phyloP scores from a whole-genome alignment of 2,797 vertebrate genomes.

The Sebastes dallii region DNA sequence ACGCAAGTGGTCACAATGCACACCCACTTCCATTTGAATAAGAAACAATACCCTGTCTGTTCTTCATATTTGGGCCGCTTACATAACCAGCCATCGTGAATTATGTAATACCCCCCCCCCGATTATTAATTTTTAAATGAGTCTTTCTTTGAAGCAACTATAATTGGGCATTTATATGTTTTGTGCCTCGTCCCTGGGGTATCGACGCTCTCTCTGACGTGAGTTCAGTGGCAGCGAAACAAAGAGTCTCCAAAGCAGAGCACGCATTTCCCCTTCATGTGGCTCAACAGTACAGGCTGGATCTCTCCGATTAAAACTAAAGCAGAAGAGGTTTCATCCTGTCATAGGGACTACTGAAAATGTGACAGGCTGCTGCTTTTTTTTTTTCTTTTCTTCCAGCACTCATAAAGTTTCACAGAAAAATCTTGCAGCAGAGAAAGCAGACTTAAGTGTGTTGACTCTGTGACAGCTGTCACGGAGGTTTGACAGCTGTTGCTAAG shows the following conservation, averaged over 20 bases:
- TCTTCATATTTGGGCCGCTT: conserved; percentile 67
- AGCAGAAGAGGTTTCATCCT: conserved; percentile 38
- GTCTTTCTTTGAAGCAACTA: conserved; percentile 72
- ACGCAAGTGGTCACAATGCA: neutral
- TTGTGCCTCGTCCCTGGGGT: conserved; percentile 61
- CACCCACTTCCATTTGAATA: conserved; percentile 30
- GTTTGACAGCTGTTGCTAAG: conserved; percentile 67
- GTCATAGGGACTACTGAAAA: conserved; percentile 42
- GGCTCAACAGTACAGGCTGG: conserved; percentile 33
- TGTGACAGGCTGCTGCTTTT: conserved; percentile 17
- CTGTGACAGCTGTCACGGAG: conserved; percentile 59
- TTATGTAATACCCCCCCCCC: conserved; percentile 58
- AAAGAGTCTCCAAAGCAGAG: conserved; percentile 35
- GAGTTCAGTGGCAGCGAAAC: conserved; percentile 45
- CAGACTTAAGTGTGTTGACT: conserved; percentile 50
- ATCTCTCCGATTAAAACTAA: conserved; percentile 51
- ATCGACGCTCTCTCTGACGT: conserved; percentile 44
- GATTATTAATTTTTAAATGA: conserved; percentile 74
- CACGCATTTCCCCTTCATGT: neutral
- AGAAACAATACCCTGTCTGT: conserved; percentile 58
- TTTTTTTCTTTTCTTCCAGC: neutral
- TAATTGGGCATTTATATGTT: conserved; percentile 79
- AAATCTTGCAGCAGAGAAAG: conserved; percentile 25
- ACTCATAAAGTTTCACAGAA: conserved; percentile 44
- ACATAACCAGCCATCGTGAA: conserved; percentile 65